Percentiles rank a stretch among this genome's conserved stretches.
Evolutionary conservation across 2,113 vertebrate genomes (phyloP).

Genomic region (Sakesphorus luctuosus): DNA sequence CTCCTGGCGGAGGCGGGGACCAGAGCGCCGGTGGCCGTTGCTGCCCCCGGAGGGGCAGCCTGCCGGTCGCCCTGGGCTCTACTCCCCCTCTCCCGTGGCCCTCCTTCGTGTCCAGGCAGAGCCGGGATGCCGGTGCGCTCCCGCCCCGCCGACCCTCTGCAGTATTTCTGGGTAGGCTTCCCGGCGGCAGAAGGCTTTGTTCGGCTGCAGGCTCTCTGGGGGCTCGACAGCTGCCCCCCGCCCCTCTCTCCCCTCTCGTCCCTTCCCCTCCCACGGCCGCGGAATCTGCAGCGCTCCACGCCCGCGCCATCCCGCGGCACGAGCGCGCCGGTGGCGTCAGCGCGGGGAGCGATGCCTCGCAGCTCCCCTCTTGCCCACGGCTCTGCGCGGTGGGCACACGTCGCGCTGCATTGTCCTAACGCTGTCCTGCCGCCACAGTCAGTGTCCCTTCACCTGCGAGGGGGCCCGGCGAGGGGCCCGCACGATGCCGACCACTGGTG

Average conservation of each 20-base stretch:
- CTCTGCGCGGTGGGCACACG: fast-evolving
- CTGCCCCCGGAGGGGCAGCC: not conserved
- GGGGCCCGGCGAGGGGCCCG: not conserved
- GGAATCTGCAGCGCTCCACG: not conserved
- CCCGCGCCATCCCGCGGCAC: not conserved
- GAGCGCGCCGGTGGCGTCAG: not conserved
- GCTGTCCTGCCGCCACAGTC: not conserved
- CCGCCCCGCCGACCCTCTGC: not conserved
- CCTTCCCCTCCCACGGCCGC: not conserved
- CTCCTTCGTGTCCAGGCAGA: not conserved
- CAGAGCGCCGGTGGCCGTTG: not conserved
- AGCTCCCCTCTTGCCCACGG: too few relatives aligned
- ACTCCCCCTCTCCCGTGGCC: not conserved
- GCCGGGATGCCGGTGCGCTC: not conserved
- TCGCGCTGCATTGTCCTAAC: fast-evolving
- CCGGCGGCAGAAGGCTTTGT: not conserved
- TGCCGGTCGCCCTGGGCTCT: too few relatives aligned
- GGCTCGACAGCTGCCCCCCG: not conserved
- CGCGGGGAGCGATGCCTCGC: not conserved
- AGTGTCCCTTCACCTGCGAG: conserved; percentile 31
- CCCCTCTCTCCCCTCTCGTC: too few relatives aligned
- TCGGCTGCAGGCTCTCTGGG: not conserved
- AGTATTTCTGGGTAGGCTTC: not conserved
- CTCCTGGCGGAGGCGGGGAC: not conserved
- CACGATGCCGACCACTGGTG: not conserved